phyloP scores from a whole-genome alignment of 2,113 vertebrate genomes.

The Salvelinus alpinus region DNA sequence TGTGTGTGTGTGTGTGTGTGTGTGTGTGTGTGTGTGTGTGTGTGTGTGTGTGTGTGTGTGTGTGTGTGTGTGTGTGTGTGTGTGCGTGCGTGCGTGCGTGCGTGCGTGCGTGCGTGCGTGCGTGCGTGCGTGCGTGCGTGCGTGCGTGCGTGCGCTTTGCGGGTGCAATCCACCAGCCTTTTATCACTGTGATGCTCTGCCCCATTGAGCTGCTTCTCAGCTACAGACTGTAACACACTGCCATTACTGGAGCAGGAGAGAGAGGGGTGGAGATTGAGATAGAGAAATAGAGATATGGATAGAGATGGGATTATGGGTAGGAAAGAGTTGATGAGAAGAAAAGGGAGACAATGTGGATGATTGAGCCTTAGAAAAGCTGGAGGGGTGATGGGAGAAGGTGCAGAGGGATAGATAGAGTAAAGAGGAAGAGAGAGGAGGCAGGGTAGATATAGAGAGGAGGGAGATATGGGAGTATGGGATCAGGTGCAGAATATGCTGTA shows the following conservation, averaged over 20 bases:
- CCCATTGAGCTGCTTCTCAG: background rate
- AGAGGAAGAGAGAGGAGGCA: background rate
- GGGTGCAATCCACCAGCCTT: no score
- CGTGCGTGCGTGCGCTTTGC: background rate
- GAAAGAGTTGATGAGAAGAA: background rate
- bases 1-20: no score
- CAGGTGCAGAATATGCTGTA: background rate
- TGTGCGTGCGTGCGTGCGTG: no score
- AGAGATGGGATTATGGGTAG: background rate
- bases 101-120: no score
- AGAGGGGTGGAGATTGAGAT: slow-evolving; percentile 20
- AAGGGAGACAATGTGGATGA: background rate
- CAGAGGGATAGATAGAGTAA: background rate
- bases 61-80: no score
- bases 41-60: no score
- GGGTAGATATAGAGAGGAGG: background rate
- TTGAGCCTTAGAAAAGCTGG: background rate
- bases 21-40: no score
- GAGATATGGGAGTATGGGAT: no score
- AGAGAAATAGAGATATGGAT: slow-evolving; percentile 26
- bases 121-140: background rate
- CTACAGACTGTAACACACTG: background rate
- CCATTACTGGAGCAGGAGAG: background rate
- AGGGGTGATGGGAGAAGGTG: background rate
- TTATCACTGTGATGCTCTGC: no score